These are phyloP conservation scores for Cactoblastis cactorum DNA, from an alignment of 2,888 invertebrate genomes.

Conservation along the genomic window DNA sequence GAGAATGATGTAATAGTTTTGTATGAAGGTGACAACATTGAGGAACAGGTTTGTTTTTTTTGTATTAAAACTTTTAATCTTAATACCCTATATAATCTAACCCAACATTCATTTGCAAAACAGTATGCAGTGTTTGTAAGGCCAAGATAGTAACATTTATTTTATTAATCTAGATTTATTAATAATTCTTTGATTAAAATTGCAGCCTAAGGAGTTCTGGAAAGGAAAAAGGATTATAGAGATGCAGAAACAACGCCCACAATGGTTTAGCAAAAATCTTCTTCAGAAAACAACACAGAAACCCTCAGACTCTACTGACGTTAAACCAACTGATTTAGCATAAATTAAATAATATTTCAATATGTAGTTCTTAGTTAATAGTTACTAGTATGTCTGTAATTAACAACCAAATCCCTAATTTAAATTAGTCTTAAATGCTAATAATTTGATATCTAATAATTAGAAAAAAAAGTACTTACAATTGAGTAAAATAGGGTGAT, in stretches of 20 bases:
- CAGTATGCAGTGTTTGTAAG: no score
- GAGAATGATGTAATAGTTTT: slow-evolving; percentile 92
- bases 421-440: not conserved
- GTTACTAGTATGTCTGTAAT: not conserved
- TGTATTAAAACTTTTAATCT: not conserved
- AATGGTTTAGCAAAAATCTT: slow-evolving; percentile 93
- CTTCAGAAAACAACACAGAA: slow-evolving; percentile 88
- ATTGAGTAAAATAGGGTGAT: no score
- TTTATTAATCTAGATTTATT: not conserved
- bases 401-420: not conserved
- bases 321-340: slow-evolving; percentile 86
- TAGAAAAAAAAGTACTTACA: no score
- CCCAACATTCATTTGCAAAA: no score
- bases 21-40: slow-evolving; percentile 88
- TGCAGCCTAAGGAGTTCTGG: slow-evolving; percentile 79
- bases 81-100: no score
- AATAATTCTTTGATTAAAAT: slow-evolving; percentile 20
- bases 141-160: no score
- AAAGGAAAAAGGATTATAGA: slow-evolving; percentile 90
- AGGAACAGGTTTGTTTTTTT: slow-evolving; percentile 60
- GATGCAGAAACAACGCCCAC: slow-evolving; percentile 89
- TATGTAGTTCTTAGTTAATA: not conserved
- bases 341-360: slow-evolving; percentile 42
- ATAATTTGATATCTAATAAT: no score
- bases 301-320: slow-evolving; percentile 83